Conservation (phyloP, 2,113 vertebrate genomes). For the Phylloscopus whistleri region DNA sequence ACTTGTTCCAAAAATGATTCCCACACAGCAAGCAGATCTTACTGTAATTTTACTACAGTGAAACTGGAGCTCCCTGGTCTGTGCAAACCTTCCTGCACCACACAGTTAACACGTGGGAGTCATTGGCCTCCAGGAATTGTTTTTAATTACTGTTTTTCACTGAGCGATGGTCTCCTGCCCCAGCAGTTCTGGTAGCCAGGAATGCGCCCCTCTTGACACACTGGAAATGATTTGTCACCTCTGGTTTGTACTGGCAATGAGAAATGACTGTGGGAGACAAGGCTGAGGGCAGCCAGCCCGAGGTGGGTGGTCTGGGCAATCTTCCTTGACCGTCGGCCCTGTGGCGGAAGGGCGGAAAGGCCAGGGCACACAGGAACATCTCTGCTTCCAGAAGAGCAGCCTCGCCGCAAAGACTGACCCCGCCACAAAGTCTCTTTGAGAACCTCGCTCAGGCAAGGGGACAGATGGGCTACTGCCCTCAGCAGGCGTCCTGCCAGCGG, state of each 20-base stretch:
- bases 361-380: background rate
- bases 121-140: background rate
- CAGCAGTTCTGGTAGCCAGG: background rate
- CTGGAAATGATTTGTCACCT: background rate
- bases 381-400: background rate
- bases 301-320: background rate
- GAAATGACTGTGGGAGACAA: background rate
- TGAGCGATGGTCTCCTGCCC: background rate
- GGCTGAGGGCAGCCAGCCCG: background rate
- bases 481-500: background rate
- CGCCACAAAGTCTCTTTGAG: background rate
- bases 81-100: background rate
- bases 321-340: background rate
- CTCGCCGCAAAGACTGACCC: background rate
- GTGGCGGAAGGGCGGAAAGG: background rate
- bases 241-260: background rate
- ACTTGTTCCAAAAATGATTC: background rate
- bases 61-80: background rate
- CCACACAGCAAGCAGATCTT: background rate
- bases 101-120: background rate
- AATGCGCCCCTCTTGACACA: background rate
- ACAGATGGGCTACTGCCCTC: background rate
- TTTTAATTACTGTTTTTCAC: background rate
- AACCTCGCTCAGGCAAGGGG: background rate
- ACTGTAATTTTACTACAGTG: rapidly evolving